Evolutionary conservation across 2,113 vertebrate species (phyloP).

Genomic region (Sprattus sprattus): DNA sequence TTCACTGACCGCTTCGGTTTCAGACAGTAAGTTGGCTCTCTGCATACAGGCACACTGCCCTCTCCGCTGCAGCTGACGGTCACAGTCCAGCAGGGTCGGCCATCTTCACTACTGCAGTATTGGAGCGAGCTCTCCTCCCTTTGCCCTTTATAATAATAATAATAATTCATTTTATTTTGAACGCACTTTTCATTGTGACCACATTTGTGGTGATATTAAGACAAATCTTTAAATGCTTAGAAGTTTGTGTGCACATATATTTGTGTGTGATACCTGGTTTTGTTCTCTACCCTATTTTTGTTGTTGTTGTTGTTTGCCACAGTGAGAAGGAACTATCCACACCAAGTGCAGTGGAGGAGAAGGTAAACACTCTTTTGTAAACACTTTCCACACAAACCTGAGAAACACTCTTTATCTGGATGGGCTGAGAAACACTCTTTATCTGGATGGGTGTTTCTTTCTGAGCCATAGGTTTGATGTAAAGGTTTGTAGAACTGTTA

Average conservation of each 20-base stretch:
- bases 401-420: background rate
- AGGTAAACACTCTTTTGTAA: slow-evolving; percentile 67
- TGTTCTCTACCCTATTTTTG: too few relatives aligned
- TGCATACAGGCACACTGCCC: background rate
- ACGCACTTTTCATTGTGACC: too few relatives aligned
- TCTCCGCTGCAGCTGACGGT: background rate
- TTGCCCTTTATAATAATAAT: too few relatives aligned
- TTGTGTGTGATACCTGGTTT: too few relatives aligned
- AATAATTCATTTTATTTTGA: too few relatives aligned
- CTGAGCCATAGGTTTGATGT: background rate
- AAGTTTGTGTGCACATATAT: too few relatives aligned
- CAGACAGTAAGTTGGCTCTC: slow-evolving; percentile 74
- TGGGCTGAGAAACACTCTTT: background rate
- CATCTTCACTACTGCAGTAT: background rate
- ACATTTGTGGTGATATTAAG: too few relatives aligned
- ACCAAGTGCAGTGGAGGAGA: slow-evolving; percentile 80
- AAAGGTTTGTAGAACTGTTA: background rate
- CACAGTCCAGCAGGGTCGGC: too few relatives aligned
- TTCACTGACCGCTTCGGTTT: slow-evolving; percentile 87
- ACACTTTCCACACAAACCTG: background rate
- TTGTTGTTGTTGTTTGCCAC: slow-evolving; percentile 31
- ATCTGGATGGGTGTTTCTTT: background rate
- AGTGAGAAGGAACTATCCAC: slow-evolving; percentile 85
- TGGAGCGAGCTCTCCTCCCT: too few relatives aligned
- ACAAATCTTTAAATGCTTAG: too few relatives aligned